Percentiles rank a stretch among this genome's conserved stretches.
These are phyloP conservation scores for Flexamia atlantica DNA, from an alignment of 2,888 invertebrate genomes.

Conservation along the genomic window DNA sequence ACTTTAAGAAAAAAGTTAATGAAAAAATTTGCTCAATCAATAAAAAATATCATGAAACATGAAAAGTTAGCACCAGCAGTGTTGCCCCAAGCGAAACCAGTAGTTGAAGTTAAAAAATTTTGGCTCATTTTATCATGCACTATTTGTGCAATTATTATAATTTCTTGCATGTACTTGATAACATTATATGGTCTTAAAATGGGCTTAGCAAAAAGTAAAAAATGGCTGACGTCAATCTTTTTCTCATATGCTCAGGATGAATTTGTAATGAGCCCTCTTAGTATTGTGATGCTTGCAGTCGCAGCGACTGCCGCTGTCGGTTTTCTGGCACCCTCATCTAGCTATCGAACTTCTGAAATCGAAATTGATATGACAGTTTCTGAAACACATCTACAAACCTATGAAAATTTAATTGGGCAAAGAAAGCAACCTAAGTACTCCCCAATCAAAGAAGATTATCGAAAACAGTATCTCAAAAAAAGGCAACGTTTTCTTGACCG, in stretches of 20 bases:
- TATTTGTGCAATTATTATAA: background rate
- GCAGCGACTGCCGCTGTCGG: background rate
- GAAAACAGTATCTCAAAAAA: background rate
- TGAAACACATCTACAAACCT: background rate
- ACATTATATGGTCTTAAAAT: conserved; percentile 9
- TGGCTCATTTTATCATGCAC: background rate
- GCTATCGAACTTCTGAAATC: background rate
- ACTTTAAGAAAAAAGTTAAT: background rate
- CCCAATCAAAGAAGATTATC: background rate
- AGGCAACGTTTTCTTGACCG: background rate
- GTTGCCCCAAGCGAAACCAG: background rate
- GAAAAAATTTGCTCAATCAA: background rate
- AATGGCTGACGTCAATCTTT: background rate
- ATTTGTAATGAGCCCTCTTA: background rate
- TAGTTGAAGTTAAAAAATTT: background rate
- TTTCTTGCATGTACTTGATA: background rate
- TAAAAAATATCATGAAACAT: background rate
- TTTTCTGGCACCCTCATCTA: background rate
- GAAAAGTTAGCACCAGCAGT: background rate
- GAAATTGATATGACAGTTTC: background rate
- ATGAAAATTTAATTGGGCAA: background rate
- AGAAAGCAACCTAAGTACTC: background rate
- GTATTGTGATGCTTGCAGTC: background rate
- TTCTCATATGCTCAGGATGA: background rate
- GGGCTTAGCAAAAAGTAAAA: conserved; percentile 15